Base-by-base conservation (phyloP, 2,113 vertebrate species). In the Callaeas wilsoni region DNA sequence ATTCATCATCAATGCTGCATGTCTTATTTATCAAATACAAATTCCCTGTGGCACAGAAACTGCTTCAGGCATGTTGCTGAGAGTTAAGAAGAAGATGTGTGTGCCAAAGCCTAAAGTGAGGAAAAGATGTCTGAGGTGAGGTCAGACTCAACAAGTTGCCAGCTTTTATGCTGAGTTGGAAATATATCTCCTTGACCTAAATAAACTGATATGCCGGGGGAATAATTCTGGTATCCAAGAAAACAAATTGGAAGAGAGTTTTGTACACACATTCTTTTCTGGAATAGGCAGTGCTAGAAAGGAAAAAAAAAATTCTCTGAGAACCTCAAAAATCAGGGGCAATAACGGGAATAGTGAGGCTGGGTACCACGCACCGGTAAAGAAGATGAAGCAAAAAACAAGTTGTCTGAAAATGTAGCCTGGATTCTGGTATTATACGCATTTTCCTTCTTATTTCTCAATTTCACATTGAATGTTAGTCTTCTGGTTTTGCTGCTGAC, bases 391-490 rank as follows among this genome's bases (percentile, higher is more conserved):
- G 98, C 98, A 53, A 99, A 99, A 98, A 98, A 99, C 91, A 99
- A 97, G 94, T 98, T 99, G 83, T 98, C 97, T 69, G 99, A 99
- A 98, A 97, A 99, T 1, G 95, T 95, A 39, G 96, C 96, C 55
- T 97, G 76, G 69, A 99, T 95, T 70, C 96, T 97, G 15, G 98
- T 97, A 96, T 99, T 99, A 93, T 99, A 99, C 7, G 99, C 98
- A 30, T 98, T 99, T 96, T 99, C 99, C 69, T 97, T 98, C 92
- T 96, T 98, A 94, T 99, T 99, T 95, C 74, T 98, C 94, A 99
- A 91, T 12, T 89, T 97, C 32, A 99, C 93, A 5, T 96, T 96
- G 88, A 99, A 99, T 0, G 98, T 98, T 94, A 99, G 80, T 56
- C 98, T 98, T 96, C 95, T 98, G 96, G 96, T 98, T 84, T 98